Evolutionary conservation across 2,888 invertebrate genomes (phyloP).

Genomic region (Aquatica leii): DNA sequence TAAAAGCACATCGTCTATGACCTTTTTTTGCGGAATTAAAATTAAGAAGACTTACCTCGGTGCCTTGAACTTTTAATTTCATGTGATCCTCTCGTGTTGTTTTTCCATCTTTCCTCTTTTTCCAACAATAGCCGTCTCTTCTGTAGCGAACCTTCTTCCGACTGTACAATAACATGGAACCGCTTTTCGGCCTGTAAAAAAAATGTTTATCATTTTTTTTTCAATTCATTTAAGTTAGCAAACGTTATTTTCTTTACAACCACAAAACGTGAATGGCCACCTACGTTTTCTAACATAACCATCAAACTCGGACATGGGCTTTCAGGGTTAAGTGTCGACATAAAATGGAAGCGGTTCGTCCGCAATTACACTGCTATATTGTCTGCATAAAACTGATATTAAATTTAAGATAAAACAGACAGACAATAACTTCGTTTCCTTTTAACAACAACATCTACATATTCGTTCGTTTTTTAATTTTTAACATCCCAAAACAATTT

Average conservation of each 20-base stretch:
- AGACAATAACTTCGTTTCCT: slow-evolving; percentile 12
- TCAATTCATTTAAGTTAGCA: slow-evolving; percentile 2
- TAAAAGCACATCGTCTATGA: too few species aligned
- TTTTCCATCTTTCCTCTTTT: slow-evolving; percentile 97
- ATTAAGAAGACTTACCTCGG: slow-evolving; percentile 85
- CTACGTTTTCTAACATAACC: slow-evolving; percentile 34
- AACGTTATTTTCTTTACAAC: slow-evolving; percentile 11
- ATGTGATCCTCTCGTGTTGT: slow-evolving; percentile 99
- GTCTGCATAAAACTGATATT: slow-evolving; percentile 50
- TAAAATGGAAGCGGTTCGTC: slow-evolving; percentile 47
- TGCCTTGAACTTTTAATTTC: slow-evolving; percentile 98
- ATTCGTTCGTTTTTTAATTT: slow-evolving; percentile 8
- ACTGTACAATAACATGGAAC: slow-evolving; percentile 95
- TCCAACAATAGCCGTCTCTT: slow-evolving; percentile 98
- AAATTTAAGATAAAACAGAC: slow-evolving; percentile 47
- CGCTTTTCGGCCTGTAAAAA: slow-evolving; percentile 88
- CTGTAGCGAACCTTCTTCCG: slow-evolving; percentile 95
- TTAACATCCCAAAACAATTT: too few species aligned
- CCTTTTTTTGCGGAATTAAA: too few species aligned
- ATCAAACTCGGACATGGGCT: slow-evolving; percentile 40
- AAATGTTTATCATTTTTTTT: slow-evolving; percentile 19
- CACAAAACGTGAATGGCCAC: slow-evolving; percentile 25
- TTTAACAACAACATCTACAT: slow-evolving; percentile 7
- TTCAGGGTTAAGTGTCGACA: slow-evolving; percentile 40
- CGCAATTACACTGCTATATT: slow-evolving; percentile 47